Conservation (phyloP, 2,113 vertebrate genomes). For the Otis tarda region DNA sequence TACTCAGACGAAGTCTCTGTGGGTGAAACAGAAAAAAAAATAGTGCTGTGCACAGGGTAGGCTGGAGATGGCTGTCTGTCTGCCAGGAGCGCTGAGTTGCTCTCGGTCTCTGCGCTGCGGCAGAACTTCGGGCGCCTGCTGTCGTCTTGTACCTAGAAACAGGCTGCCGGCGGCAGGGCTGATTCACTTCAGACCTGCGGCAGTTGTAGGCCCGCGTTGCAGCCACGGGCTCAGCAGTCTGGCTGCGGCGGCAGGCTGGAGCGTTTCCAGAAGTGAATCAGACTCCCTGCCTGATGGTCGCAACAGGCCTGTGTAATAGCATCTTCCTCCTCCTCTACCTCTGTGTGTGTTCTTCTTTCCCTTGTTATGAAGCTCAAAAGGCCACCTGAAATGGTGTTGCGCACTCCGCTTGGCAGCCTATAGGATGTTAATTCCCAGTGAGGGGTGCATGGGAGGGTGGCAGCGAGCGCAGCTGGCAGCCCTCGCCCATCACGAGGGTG, state of each 20-base stretch:
- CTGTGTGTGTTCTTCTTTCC: background rate
- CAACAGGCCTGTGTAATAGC: background rate
- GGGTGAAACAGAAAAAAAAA: background rate
- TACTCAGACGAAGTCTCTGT: background rate
- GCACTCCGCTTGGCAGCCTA: background rate
- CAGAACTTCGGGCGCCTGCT: background rate
- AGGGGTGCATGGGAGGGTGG: fast-evolving
- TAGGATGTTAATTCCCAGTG: background rate
- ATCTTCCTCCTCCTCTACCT: background rate
- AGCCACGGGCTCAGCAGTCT: background rate
- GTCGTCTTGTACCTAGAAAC: background rate
- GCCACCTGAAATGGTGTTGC: too few relatives aligned
- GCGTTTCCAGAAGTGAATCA: slow-evolving; percentile 6
- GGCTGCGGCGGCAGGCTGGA: background rate
- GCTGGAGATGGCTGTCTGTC: background rate
- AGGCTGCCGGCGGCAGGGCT: fast-evolving
- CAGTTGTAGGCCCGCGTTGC: background rate
- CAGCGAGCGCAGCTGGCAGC: background rate
- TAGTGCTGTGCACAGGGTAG: background rate
- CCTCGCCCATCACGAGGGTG: background rate
- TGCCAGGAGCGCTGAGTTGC: background rate
- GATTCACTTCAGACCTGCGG: background rate
- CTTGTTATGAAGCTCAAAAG: background rate
- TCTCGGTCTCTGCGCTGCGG: background rate
- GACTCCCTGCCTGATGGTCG: background rate